A percentile compares a stretch with the other conserved stretches of the same genome.
Conservation (phyloP, 1,140 invertebrate species). For the Cydia pomonella region DNA sequence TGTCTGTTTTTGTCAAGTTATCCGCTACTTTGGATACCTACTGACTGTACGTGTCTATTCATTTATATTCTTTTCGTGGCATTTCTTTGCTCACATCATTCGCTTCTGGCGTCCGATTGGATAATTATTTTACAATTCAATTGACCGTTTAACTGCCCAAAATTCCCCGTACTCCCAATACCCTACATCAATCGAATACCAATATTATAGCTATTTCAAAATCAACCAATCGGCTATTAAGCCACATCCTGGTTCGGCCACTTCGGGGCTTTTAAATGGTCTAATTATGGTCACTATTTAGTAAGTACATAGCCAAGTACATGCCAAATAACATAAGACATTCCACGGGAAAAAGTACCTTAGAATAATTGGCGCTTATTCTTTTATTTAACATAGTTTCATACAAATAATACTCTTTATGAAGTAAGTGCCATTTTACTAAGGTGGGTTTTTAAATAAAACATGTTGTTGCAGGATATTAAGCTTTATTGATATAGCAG, state of each 20-base stretch:
- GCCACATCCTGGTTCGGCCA: not conserved
- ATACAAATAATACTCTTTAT: not conserved
- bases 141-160: not conserved
- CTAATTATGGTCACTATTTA: conserved; percentile 2
- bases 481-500: not conserved
- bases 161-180: not conserved
- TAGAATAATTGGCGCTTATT: not conserved
- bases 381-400: not conserved
- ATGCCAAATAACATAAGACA: not conserved
- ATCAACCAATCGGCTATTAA: not conserved
- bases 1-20: too few species aligned
- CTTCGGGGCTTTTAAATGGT: conserved; percentile 9
- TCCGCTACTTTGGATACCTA: too few species aligned
- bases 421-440: not conserved
- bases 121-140: not conserved
- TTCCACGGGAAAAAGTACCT: not conserved
- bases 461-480: not conserved
- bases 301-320: conserved; percentile 5
- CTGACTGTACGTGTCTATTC: too few species aligned
- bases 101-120: not conserved
- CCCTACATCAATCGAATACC: not conserved
- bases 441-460: not conserved
- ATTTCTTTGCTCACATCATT: too few species aligned
- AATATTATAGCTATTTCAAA: not conserved
- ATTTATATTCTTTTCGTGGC: too few species aligned